Percentiles rank a stretch among this genome's conserved stretches.
Conservation (phyloP, 1,140 invertebrate genomes). For the Zeugodacus cucurbitae region DNA sequence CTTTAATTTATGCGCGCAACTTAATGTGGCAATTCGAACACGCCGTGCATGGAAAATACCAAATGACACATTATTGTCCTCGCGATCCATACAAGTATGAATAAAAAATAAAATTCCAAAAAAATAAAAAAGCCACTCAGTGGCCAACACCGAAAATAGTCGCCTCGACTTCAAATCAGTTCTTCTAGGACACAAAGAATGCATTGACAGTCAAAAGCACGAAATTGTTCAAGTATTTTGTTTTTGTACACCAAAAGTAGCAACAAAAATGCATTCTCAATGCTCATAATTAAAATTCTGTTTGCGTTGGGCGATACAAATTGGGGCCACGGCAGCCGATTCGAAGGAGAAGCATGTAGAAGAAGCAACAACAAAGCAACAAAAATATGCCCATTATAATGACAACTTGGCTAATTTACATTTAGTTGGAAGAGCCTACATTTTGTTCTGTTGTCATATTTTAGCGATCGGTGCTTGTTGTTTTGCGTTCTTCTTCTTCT, state of each 20-base stretch:
- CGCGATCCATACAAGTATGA: not conserved
- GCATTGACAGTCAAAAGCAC: slow-evolving; percentile 21
- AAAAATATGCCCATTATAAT: not conserved
- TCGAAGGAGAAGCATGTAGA: not conserved
- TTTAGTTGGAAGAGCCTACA: not conserved
- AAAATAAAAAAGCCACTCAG: not conserved
- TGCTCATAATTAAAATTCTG: slow-evolving; percentile 37
- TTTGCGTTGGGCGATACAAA: slow-evolving; percentile 20
- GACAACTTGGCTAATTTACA: slow-evolving; percentile 34
- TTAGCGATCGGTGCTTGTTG: not conserved
- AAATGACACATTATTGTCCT: not conserved
- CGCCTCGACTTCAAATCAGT: slow-evolving; percentile 6
- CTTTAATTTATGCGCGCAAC: not conserved
- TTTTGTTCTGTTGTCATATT: slow-evolving; percentile 27
- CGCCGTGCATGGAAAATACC: not conserved
- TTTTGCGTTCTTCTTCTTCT: not conserved
- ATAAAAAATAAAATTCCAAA: not conserved
- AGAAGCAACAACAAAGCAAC: not conserved
- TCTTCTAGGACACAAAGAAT: slow-evolving; percentile 35
- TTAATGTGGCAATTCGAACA: not conserved
- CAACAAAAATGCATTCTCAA: slow-evolving; percentile 34
- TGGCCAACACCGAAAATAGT: slow-evolving; percentile 21
- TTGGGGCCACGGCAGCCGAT: slow-evolving; percentile 27
- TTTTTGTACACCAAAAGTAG: slow-evolving; percentile 3
- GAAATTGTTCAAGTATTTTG: not conserved